A percentile compares a stretch with the other conserved stretches of the same genome.
These are phyloP conservation scores for Dendroctonus ponderosae DNA, from an alignment of 1,140 invertebrate species.

Conservation along the genomic window DNA sequence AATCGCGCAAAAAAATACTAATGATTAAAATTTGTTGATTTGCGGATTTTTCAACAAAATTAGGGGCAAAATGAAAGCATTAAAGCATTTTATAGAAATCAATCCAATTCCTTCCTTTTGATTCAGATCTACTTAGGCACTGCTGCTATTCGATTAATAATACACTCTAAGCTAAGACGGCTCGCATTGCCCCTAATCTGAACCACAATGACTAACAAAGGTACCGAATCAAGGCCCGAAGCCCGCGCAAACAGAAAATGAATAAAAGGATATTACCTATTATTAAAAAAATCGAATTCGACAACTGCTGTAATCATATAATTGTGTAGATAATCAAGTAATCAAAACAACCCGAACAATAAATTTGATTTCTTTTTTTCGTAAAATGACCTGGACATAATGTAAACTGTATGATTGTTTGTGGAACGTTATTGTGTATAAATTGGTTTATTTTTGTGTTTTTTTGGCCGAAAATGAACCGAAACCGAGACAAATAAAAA, in stretches of 20 bases:
- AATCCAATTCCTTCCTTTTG: no score
- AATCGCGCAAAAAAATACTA: no score
- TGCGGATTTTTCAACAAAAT: no score
- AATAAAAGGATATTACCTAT: conserved; percentile 13
- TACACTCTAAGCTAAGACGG: no score
- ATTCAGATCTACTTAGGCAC: no score
- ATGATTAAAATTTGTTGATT: no score
- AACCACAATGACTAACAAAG: no score
- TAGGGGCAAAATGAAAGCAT: no score
- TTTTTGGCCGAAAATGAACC: conserved; percentile 1
- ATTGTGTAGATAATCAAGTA: conserved; percentile 52
- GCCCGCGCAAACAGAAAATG: conserved; percentile 10
- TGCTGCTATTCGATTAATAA: no score
- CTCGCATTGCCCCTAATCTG: no score
- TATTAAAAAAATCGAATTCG: conserved; percentile 44
- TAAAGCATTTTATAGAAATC: no score
- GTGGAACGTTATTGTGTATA: conserved; percentile 15
- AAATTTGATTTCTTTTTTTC: conserved; percentile 33
- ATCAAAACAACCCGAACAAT: conserved; percentile 48
- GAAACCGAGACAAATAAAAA: conserved; percentile 1
- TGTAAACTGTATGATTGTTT: conserved; percentile 27
- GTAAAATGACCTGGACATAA: conserved; percentile 16
- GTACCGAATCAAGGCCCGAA: neutral
- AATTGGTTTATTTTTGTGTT: conserved; percentile 1
- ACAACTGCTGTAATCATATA: conserved; percentile 49